A percentile compares a stretch with the other conserved stretches of the same genome.
Conservation (phyloP, 2,113 vertebrate genomes). For the Rhinichthys klamathensis region DNA sequence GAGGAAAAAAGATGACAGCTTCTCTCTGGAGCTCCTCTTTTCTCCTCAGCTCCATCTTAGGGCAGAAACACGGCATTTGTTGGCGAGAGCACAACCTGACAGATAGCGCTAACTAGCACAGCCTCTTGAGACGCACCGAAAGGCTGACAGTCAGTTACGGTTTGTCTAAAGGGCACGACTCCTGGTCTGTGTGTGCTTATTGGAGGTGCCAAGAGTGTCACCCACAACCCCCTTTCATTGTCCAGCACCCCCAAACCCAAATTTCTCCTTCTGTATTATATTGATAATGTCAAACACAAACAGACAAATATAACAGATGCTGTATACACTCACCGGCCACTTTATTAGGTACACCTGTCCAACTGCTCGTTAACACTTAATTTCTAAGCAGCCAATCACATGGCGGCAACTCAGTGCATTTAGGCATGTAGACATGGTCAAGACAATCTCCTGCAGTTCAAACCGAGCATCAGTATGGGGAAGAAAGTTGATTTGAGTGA, state of each 20-base stretch:
- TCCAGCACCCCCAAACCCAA: slow-evolving; percentile 2
- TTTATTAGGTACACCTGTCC: too few relatives aligned
- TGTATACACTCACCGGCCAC: too few relatives aligned
- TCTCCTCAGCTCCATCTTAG: slow-evolving; percentile 56
- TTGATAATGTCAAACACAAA: background rate
- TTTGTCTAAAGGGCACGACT: slow-evolving; percentile 72
- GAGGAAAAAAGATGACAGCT: slow-evolving; percentile 69
- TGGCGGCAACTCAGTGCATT: too few relatives aligned
- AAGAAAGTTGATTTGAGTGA: too few relatives aligned
- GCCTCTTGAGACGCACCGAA: slow-evolving; percentile 73
- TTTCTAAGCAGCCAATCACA: too few relatives aligned
- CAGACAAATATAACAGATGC: background rate
- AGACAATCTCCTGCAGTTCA: too few relatives aligned
- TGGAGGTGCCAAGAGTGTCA: slow-evolving; percentile 62
- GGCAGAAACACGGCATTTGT: slow-evolving; percentile 66
- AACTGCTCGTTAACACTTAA: too few relatives aligned
- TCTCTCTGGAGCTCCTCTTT: slow-evolving; percentile 70
- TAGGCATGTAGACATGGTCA: too few relatives aligned
- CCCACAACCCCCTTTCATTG: slow-evolving; percentile 41
- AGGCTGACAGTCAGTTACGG: slow-evolving; percentile 71
- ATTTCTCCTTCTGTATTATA: slow-evolving; percentile 9
- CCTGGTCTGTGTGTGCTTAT: slow-evolving; percentile 67
- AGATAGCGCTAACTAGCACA: slow-evolving; percentile 70
- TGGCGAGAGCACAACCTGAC: slow-evolving; percentile 68
- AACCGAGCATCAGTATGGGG: too few relatives aligned